Percentiles rank a stretch among this genome's conserved stretches.
Conservation (phyloP, 2,113 vertebrate genomes). For the Numenius arquata region DNA sequence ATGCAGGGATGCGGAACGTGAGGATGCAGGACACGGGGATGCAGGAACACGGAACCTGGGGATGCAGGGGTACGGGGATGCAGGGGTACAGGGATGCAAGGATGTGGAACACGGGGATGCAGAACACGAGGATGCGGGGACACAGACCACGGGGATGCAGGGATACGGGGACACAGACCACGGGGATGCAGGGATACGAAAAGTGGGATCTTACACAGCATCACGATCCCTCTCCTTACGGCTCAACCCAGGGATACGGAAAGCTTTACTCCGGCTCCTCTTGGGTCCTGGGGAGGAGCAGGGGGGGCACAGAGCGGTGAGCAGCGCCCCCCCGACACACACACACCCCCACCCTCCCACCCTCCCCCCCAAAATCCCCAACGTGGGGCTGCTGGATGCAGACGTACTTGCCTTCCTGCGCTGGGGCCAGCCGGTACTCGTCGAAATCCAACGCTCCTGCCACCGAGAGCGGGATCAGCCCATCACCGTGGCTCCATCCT, state of each 20-base stretch:
- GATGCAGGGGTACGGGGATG: background rate
- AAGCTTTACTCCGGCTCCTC: conserved; percentile 86
- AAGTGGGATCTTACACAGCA: conserved; percentile 73
- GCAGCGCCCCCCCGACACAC: fast-evolving
- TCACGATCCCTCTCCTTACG: conserved; percentile 85
- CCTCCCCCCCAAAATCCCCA: fast-evolving
- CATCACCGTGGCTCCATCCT: fast-evolving
- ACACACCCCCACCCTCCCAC: too few species aligned
- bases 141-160: background rate
- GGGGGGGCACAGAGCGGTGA: background rate
- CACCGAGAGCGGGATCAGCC: background rate
- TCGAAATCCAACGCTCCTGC: conserved; percentile 86
- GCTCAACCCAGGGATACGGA: conserved; percentile 89
- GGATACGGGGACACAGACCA: background rate
- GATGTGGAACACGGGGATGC: background rate
- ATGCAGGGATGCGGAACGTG: background rate
- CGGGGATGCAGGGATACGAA: too few species aligned
- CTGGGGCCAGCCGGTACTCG: conserved; percentile 74
- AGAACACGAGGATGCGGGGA: background rate
- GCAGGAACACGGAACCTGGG: background rate
- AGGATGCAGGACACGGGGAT: too few species aligned
- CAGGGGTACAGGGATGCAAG: background rate
- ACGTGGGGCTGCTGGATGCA: conserved; percentile 19
- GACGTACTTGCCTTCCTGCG: conserved; percentile 81
- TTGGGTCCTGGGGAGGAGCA: conserved; percentile 75